A percentile compares a stretch with the other conserved stretches of the same genome.
These are phyloP conservation scores for Apostichopus japonicus DNA, from an alignment of 35 echinoderm and acorn worm genomes.

Conservation along the genomic window DNA sequence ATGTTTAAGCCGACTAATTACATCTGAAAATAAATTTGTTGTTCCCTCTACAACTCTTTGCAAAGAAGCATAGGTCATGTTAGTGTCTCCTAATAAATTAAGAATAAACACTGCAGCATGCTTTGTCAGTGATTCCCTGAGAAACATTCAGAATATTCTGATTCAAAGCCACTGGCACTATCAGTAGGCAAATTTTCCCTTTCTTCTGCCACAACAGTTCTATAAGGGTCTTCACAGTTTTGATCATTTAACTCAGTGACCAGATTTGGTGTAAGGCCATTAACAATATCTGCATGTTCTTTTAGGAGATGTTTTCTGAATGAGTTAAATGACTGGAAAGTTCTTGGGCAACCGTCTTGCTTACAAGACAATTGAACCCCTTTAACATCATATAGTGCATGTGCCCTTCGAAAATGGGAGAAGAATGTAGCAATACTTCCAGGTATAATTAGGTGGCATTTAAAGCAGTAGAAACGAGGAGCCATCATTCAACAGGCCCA, in stretches of 20 bases:
- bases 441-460: background rate
- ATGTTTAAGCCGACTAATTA: background rate
- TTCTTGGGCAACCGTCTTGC: background rate
- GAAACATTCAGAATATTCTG: too few relatives aligned
- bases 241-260: too few relatives aligned
- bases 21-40: background rate
- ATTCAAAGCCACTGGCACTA: too few relatives aligned
- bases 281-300: too few relatives aligned
- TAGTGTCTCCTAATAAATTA: constrained; percentile 9
- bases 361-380: background rate
- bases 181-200: too few relatives aligned
- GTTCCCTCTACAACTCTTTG: background rate
- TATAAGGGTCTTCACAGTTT: too few relatives aligned
- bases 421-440: background rate
- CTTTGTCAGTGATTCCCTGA: background rate
- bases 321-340: background rate
- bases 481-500: too few relatives aligned
- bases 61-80: constrained; percentile 20
- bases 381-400: background rate
- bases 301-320: background rate
- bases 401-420: background rate
- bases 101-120: constrained; percentile 26
- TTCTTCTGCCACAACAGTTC: too few relatives aligned
- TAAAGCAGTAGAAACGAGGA: background rate
- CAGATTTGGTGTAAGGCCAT: too few relatives aligned